Percentiles rank a stretch among this genome's conserved stretches.
Evolutionary conservation across 2,888 invertebrate species (phyloP).

Genomic region (Beris chalybata): DNA sequence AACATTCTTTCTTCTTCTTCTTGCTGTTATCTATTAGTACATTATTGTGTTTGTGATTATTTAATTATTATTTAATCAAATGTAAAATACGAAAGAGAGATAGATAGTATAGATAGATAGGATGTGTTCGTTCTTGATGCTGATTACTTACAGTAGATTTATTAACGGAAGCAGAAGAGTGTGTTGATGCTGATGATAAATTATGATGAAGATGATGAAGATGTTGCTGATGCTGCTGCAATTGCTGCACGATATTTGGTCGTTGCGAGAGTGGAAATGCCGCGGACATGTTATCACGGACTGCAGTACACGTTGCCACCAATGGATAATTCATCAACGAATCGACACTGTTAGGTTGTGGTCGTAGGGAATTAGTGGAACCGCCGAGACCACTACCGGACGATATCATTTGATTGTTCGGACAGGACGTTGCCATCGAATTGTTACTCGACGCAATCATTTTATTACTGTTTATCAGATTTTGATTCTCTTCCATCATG

Average conservation of each 20-base stretch:
- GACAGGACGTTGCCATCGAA: constrained; percentile 16
- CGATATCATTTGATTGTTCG: not conserved
- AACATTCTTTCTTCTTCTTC: too few relatives aligned
- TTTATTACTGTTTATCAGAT: constrained; percentile 39
- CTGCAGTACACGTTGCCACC: constrained; percentile 56
- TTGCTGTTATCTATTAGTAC: too few relatives aligned
- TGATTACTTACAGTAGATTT: constrained; percentile 52
- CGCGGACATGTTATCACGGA: constrained; percentile 54
- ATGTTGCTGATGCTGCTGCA: constrained; percentile 54
- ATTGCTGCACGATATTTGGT: constrained; percentile 55
- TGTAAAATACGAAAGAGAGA: too few relatives aligned
- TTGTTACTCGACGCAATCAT: constrained; percentile 18
- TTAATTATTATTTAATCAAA: too few relatives aligned
- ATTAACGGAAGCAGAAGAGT: constrained; percentile 40
- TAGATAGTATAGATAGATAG: too few relatives aligned
- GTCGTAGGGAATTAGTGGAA: constrained; percentile 40
- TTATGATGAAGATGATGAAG: constrained; percentile 42
- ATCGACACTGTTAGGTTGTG: constrained; percentile 54
- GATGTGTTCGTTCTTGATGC: constrained; percentile 8
- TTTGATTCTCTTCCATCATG: constrained; percentile 52
- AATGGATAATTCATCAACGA: constrained; percentile 55
- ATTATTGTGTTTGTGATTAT: too few relatives aligned
- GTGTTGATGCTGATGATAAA: constrained; percentile 40
- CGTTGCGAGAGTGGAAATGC: constrained; percentile 55
- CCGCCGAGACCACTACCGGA: constrained; percentile 14